Conservation (phyloP, 2,888 invertebrate genomes). For the Eupithecia pulchellata region DNA sequence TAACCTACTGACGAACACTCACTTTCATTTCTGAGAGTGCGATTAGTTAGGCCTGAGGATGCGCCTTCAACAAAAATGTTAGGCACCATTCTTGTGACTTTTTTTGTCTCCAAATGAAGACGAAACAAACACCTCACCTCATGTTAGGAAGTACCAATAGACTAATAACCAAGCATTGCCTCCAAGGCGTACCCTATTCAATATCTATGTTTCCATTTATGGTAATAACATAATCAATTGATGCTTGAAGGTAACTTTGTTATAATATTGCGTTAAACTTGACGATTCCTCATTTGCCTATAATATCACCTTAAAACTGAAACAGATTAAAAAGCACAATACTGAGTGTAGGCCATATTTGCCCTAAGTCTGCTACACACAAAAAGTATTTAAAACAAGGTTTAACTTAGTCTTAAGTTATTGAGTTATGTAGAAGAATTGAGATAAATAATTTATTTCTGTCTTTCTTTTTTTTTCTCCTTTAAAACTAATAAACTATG, state of each 20-base stretch:
- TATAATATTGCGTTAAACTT: too few species aligned
- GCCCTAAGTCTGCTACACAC: too few species aligned
- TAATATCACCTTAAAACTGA: not conserved
- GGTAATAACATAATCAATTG: too few species aligned
- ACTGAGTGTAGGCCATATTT: too few species aligned
- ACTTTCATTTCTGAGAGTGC: conserved; percentile 82
- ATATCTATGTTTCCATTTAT: not conserved
- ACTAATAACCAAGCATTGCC: not conserved
- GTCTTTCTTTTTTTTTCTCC: too few species aligned
- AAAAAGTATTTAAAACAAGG: too few species aligned
- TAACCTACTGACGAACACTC: conserved; percentile 81
- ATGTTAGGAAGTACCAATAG: not conserved
- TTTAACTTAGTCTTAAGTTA: too few species aligned
- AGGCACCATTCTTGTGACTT: not conserved
- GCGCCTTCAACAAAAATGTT: conserved; percentile 54
- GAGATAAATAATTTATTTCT: too few species aligned
- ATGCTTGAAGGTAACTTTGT: too few species aligned
- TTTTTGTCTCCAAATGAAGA: not conserved
- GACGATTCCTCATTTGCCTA: not conserved
- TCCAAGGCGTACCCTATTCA: not conserved
- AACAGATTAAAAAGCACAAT: too few species aligned
- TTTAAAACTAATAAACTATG: too few species aligned
- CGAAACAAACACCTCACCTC: not conserved
- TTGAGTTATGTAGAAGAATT: too few species aligned
- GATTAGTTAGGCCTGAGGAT: conserved; percentile 74